These are phyloP conservation scores for Nothoprocta perdicaria DNA, from an alignment of 2,113 vertebrate species.

Conservation along the genomic window DNA sequence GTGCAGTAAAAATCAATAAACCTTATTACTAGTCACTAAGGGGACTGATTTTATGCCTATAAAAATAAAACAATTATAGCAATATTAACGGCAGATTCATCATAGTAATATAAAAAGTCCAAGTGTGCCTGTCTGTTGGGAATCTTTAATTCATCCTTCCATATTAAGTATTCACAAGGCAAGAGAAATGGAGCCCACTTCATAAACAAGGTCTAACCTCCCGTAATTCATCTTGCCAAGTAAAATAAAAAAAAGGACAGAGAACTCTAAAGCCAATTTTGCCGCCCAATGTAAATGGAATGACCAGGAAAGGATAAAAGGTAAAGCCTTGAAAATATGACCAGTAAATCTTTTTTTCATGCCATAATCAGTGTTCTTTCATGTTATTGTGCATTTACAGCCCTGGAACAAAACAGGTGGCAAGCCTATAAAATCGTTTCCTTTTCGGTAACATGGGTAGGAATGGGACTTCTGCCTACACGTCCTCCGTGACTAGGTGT, in stretches of 20 bases:
- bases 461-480: background rate
- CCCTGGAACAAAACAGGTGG: background rate
- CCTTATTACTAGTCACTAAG: slow-evolving; percentile 80
- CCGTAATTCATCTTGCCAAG: slow-evolving; percentile 64
- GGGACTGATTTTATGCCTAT: slow-evolving; percentile 78
- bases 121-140: slow-evolving; percentile 77
- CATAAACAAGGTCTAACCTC: slow-evolving; percentile 69
- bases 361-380: background rate
- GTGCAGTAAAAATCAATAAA: slow-evolving; percentile 82
- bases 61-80: slow-evolving; percentile 82
- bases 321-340: slow-evolving; percentile 49
- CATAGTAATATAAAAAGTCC: slow-evolving; percentile 78
- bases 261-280: slow-evolving; percentile 41
- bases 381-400: background rate
- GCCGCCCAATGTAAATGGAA: slow-evolving; percentile 28
- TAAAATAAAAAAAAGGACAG: slow-evolving; percentile 19
- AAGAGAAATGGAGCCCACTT: slow-evolving; percentile 54
- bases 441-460: background rate
- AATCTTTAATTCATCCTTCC: slow-evolving; percentile 77
- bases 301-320: slow-evolving; percentile 21
- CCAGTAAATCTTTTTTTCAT: background rate
- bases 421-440: background rate
- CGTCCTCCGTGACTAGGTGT: background rate
- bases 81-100: slow-evolving; percentile 79
- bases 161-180: slow-evolving; percentile 64